A percentile compares a stretch with the other conserved stretches of the same genome.
These are phyloP conservation scores for Pseudanteris insignis DNA, from an alignment of 2,888 invertebrate species.

Conservation along the genomic window DNA sequence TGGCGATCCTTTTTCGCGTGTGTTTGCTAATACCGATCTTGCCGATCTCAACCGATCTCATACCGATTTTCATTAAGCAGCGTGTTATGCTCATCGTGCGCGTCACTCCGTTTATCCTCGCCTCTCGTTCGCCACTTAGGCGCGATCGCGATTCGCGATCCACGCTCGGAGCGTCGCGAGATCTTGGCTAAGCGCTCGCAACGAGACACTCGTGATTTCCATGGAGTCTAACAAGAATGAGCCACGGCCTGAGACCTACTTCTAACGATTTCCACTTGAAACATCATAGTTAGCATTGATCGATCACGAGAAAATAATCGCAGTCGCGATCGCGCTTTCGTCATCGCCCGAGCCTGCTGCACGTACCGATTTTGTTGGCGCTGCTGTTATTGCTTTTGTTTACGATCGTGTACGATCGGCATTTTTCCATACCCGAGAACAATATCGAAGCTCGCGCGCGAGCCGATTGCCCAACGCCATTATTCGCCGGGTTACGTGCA, in stretches of 20 bases:
- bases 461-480: slow-evolving; percentile 19
- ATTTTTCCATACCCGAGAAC: slow-evolving; percentile 20
- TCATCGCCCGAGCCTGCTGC: slow-evolving; percentile 11
- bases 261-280: slow-evolving; percentile 31
- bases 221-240: slow-evolving; percentile 18
- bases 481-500: not conserved
- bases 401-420: slow-evolving; percentile 5
- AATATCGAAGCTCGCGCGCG: slow-evolving; percentile 3
- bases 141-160: not conserved
- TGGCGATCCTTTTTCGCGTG: slow-evolving; percentile 19
- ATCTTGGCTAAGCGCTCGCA: slow-evolving; percentile 26
- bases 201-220: slow-evolving; percentile 27
- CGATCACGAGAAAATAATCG: slow-evolving; percentile 38
- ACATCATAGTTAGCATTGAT: slow-evolving; percentile 31
- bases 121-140: no score
- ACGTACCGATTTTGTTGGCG: not conserved
- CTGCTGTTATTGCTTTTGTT: slow-evolving; percentile 17
- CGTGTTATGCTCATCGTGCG: no score
- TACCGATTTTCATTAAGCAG: no score
- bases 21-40: slow-evolving; percentile 10
- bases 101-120: no score
- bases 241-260: slow-evolving; percentile 23
- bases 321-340: slow-evolving; percentile 25
- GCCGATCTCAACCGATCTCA: no score
- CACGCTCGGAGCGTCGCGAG: slow-evolving; percentile 11